A percentile compares a stretch with the other conserved stretches of the same genome.
These are phyloP conservation scores for Erebia ligea DNA, from an alignment of 2,888 invertebrate genomes.

Conservation along the genomic window DNA sequence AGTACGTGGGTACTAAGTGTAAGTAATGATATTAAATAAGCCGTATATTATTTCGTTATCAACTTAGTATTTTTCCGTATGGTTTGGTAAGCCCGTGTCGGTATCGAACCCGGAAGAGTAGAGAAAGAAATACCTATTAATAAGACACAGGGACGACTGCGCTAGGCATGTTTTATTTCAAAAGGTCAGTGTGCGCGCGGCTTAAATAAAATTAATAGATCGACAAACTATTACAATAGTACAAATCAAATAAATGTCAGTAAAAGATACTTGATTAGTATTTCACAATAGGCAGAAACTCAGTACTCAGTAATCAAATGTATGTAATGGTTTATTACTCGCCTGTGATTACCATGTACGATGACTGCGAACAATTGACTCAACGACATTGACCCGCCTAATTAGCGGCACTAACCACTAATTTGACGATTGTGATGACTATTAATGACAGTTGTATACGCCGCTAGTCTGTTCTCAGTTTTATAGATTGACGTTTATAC, in stretches of 20 bases:
- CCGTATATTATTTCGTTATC: background rate
- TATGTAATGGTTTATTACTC: conserved; percentile 6
- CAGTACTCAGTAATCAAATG: conserved; percentile 3
- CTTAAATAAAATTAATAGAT: too few species aligned
- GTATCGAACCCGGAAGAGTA: too few species aligned
- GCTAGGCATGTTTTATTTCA: too few species aligned
- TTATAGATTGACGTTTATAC: background rate
- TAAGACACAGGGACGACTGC: too few species aligned
- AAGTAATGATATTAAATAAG: background rate
- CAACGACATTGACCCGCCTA: conserved; percentile 42
- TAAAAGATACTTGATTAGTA: background rate
- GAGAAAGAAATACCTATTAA: too few species aligned
- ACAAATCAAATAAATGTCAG: background rate
- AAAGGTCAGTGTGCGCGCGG: too few species aligned
- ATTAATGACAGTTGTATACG: conserved; percentile 19
- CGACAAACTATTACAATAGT: too few species aligned
- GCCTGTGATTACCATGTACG: conserved; percentile 22
- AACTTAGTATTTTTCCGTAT: too few species aligned
- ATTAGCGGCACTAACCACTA: conserved; percentile 36
- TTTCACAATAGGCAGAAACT: too few species aligned
- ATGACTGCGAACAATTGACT: conserved; percentile 28
- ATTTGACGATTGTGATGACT: conserved; percentile 31
- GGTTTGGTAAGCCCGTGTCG: too few species aligned
- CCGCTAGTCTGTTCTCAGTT: conserved; percentile 8
- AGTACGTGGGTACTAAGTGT: too few species aligned